These are phyloP conservation scores for Perca fluviatilis DNA, from an alignment of 2,113 vertebrate species.

Conservation along the genomic window DNA sequence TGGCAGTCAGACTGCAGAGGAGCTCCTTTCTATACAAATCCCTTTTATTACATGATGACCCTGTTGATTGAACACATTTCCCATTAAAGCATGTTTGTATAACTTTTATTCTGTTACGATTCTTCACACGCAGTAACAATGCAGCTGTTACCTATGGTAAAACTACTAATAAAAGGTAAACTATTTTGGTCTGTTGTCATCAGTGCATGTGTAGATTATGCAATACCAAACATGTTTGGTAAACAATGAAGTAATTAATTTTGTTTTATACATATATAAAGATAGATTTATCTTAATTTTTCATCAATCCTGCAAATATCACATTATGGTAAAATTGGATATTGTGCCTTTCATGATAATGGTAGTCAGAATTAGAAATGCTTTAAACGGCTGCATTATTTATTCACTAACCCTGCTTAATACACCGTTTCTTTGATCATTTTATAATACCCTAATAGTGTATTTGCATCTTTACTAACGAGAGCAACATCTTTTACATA, in stretches of 20 bases:
- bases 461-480: neutral
- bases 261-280: neutral
- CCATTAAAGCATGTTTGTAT: neutral
- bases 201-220: neutral
- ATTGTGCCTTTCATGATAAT: neutral
- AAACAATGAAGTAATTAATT: too few relatives aligned
- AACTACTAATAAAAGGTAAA: neutral
- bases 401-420: too few relatives aligned
- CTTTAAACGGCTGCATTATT: too few relatives aligned
- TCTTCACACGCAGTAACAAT: neutral
- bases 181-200: neutral
- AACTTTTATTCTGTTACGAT: neutral
- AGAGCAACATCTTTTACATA: neutral
- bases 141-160: neutral
- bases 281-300: neutral
- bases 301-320: neutral
- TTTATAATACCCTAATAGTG: neutral
- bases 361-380: neutral
- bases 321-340: neutral
- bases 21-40: neutral
- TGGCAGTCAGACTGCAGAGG: neutral
- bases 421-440: neutral
- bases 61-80: neutral
- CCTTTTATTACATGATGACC: neutral
- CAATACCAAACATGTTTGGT: neutral